Evolutionary conservation across 1,140 invertebrate species (phyloP).

Genomic region (Lethrus apterus): DNA sequence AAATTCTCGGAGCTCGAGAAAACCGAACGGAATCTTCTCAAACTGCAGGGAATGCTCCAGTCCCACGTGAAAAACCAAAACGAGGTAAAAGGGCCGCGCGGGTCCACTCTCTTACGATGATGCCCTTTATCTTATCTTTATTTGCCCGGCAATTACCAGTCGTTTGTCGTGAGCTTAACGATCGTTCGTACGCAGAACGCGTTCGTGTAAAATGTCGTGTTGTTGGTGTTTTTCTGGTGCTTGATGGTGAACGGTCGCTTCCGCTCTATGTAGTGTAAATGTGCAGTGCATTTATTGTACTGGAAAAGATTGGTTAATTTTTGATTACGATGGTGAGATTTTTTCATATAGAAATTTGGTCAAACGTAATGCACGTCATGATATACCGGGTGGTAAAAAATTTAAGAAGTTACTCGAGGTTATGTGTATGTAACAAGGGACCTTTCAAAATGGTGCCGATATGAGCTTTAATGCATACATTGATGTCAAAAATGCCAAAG

Average conservation of each 20-base stretch:
- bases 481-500: too few species aligned
- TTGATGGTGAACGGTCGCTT: constrained; percentile 25
- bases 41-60: constrained; percentile 52
- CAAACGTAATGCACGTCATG: too few species aligned
- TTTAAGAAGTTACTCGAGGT: not conserved
- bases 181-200: not conserved
- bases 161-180: not conserved
- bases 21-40: constrained; percentile 54
- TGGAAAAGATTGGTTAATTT: constrained; percentile 13
- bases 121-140: not conserved
- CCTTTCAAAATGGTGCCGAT: too few species aligned
- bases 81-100: constrained; percentile 23
- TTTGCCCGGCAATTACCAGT: not conserved
- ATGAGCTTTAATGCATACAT: too few species aligned
- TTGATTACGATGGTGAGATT: not conserved
- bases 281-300: constrained; percentile 7
- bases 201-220: not conserved
- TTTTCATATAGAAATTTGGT: too few species aligned
- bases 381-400: not conserved
- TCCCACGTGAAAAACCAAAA: constrained; percentile 24
- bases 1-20: constrained; percentile 48
- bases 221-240: constrained; percentile 12
- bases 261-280: constrained; percentile 17
- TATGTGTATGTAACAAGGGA: too few species aligned
- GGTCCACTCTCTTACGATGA: not conserved